phyloP scores from a whole-genome alignment of 2,888 invertebrate genomes.

The Panopea generosa region DNA sequence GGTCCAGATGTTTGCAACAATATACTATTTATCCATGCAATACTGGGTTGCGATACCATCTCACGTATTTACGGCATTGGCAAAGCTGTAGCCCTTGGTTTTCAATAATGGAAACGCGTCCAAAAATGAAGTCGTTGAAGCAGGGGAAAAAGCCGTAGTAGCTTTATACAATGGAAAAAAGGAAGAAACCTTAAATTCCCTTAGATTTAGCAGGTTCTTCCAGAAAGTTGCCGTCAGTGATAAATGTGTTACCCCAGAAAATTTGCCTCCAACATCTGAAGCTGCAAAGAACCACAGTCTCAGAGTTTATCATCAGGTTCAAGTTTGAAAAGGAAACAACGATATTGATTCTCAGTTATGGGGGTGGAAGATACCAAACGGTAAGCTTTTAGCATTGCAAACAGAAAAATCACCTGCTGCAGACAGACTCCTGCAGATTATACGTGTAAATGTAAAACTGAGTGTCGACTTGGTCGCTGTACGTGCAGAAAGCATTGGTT shows the following conservation, averaged over 20 bases:
- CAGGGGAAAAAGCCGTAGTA: not conserved
- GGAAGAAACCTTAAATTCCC: not conserved
- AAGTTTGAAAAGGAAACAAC: not conserved
- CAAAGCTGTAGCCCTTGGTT: slow-evolving; percentile 18
- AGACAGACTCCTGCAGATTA: not conserved
- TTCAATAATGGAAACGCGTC: too few species aligned
- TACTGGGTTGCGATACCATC: slow-evolving; percentile 61
- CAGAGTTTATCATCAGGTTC: not conserved
- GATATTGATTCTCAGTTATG: not conserved
- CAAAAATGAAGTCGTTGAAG: not conserved
- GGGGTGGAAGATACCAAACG: not conserved
- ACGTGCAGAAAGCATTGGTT: too few species aligned
- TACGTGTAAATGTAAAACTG: too few species aligned
- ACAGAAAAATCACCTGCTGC: not conserved
- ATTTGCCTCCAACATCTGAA: not conserved
- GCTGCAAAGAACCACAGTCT: not conserved
- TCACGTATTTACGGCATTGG: slow-evolving; percentile 54
- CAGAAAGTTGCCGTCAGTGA: not conserved
- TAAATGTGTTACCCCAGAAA: not conserved
- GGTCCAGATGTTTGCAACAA: too few species aligned
- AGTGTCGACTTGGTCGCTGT: too few species aligned
- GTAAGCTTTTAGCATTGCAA: too few species aligned
- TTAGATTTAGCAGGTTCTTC: not conserved
- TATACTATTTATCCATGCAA: slow-evolving; percentile 57
- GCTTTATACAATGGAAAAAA: not conserved